A percentile compares a stretch with the other conserved stretches of the same genome.
Conservation (phyloP, 2,888 invertebrate species). For the Lymantria dispar region DNA sequence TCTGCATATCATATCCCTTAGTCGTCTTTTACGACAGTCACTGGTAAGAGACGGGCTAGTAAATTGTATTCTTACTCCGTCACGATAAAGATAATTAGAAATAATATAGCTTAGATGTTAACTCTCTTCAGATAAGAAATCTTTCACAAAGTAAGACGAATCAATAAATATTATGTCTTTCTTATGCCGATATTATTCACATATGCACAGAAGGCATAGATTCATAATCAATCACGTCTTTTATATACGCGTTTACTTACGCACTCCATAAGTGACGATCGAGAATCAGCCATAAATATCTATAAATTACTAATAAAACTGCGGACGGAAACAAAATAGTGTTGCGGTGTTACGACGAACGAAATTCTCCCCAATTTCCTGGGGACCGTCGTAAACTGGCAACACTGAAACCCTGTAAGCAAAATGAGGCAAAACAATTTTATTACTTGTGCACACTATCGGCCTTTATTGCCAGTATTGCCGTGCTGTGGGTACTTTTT, state of each 20-base stretch:
- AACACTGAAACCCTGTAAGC: constrained; percentile 9
- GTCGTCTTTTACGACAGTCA: no score
- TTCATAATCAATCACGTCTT: neutral
- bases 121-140: no score
- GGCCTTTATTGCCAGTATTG: constrained; percentile 22
- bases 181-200: neutral
- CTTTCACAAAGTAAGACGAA: no score
- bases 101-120: no score
- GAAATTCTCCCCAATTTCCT: constrained; percentile 38
- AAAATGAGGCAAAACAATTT: constrained; percentile 33
- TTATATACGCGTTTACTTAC: neutral
- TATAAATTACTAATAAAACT: constrained; percentile 29
- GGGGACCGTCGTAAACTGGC: constrained; percentile 38
- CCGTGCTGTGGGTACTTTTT: constrained; percentile 14
- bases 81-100: no score
- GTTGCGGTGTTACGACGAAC: constrained; percentile 32
- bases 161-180: no score
- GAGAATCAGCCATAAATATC: constrained; percentile 26
- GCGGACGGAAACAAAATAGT: constrained; percentile 33
- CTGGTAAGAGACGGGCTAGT: no score
- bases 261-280: constrained; percentile 14
- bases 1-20: no score
- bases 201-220: neutral
- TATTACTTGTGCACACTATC: constrained; percentile 33
- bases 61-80: no score